Evolutionary conservation across 2,888 invertebrate genomes (phyloP).

Genomic region (Protonemura montana): DNA sequence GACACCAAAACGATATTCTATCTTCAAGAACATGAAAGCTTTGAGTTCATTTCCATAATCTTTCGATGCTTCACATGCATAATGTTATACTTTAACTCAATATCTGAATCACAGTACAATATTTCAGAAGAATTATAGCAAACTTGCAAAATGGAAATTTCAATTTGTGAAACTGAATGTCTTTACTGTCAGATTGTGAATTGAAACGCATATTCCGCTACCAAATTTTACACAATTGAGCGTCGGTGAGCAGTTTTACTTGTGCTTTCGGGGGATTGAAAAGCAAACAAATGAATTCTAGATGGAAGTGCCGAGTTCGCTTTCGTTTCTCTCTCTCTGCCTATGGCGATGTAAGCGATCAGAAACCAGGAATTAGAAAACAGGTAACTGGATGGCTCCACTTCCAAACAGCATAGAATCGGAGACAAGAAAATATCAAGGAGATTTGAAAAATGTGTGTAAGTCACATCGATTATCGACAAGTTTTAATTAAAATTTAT

Average conservation of each 20-base stretch:
- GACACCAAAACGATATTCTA: neutral
- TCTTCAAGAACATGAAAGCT: conserved; percentile 7
- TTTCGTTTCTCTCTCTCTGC: neutral
- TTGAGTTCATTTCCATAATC: neutral
- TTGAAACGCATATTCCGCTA: neutral
- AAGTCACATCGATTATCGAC: neutral
- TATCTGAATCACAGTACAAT: neutral
- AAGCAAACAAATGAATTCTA: conserved; percentile 7
- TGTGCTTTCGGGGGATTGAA: neutral
- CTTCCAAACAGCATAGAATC: neutral
- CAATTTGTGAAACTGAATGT: neutral
- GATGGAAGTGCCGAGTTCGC: neutral
- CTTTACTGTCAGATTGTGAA: neutral
- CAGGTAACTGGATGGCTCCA: too few species aligned
- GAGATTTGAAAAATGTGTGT: neutral
- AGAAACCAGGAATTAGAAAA: too few species aligned
- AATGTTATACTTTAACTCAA: neutral
- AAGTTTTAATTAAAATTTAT: neutral
- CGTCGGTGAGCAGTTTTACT: neutral
- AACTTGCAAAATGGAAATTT: conserved; percentile 5
- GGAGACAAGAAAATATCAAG: neutral
- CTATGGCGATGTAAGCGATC: too few species aligned
- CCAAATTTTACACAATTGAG: neutral
- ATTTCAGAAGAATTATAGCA: conserved; percentile 12
- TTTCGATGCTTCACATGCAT: conserved; percentile 12